Evolutionary conservation across 2,797 vertebrate species (phyloP).

Genomic region (Taenioides sp.): DNA sequence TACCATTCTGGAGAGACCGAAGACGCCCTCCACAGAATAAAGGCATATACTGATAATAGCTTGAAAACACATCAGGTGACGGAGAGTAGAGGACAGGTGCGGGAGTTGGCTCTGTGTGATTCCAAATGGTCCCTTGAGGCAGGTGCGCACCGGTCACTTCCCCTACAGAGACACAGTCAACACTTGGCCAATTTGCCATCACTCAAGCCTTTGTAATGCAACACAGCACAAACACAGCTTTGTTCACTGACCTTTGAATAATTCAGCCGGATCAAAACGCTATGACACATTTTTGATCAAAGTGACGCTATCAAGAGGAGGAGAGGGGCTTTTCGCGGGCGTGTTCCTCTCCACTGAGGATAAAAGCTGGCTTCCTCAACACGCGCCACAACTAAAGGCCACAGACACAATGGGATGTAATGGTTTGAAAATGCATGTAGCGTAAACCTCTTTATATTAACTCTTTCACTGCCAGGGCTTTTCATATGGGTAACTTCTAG

Average conservation of each 20-base stretch:
- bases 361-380: constrained; percentile 56
- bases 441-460: background rate
- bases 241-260: constrained; percentile 78
- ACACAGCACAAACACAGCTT: constrained; percentile 69
- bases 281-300: constrained; percentile 76
- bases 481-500: too few species aligned
- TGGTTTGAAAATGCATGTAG: constrained; percentile 5
- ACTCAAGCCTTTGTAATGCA: constrained; percentile 67
- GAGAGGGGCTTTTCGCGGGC: constrained; percentile 57
- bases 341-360: constrained; percentile 56
- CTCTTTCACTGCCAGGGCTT: too few species aligned
- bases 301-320: constrained; percentile 62
- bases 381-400: constrained; percentile 32
- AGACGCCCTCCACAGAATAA: constrained; percentile 51
- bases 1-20: constrained; percentile 33
- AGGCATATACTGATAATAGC: constrained; percentile 63
- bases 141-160: constrained; percentile 63
- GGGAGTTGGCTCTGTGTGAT: constrained; percentile 63
- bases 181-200: constrained; percentile 74
- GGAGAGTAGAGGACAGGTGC: constrained; percentile 42
- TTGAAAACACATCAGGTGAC: constrained; percentile 58
- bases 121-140: constrained; percentile 65
- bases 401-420: constrained; percentile 7
- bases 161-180: constrained; percentile 59
- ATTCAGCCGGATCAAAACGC: constrained; percentile 71